These are phyloP conservation scores for Scolopax mira DNA, from an alignment of 2,113 vertebrate species.

Conservation along the genomic window DNA sequence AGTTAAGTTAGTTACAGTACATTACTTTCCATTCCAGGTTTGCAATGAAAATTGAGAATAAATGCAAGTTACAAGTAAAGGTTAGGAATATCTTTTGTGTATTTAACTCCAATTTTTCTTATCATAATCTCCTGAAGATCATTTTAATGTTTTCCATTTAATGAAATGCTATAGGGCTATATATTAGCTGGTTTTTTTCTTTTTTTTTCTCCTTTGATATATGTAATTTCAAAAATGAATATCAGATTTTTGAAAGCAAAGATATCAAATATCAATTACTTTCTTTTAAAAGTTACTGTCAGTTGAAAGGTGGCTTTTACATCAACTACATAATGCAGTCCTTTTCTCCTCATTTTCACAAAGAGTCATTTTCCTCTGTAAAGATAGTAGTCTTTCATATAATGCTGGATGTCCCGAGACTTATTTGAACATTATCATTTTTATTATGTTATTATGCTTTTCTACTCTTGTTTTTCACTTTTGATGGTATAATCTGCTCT, in stretches of 20 bases:
- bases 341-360: background rate
- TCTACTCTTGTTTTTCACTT: background rate
- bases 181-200: background rate
- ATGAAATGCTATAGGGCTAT: background rate
- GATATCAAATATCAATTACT: background rate
- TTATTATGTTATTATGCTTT: background rate
- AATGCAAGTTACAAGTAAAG: background rate
- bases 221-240: slow-evolving; percentile 16
- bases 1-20: background rate
- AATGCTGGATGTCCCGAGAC: background rate
- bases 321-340: background rate
- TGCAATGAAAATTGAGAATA: background rate
- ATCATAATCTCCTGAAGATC: background rate
- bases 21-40: background rate
- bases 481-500: background rate
- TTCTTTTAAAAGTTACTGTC: background rate
- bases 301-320: background rate
- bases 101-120: background rate
- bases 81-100: background rate
- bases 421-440: background rate
- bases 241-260: background rate
- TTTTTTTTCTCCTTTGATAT: background rate
- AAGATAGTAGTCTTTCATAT: background rate
- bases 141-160: slow-evolving; percentile 4
- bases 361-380: background rate